A percentile compares a stretch with the other conserved stretches of the same genome.
These are phyloP conservation scores for Lissocephala sabroskyi DNA, from an alignment of 2,888 invertebrate genomes.

Conservation along the genomic window DNA sequence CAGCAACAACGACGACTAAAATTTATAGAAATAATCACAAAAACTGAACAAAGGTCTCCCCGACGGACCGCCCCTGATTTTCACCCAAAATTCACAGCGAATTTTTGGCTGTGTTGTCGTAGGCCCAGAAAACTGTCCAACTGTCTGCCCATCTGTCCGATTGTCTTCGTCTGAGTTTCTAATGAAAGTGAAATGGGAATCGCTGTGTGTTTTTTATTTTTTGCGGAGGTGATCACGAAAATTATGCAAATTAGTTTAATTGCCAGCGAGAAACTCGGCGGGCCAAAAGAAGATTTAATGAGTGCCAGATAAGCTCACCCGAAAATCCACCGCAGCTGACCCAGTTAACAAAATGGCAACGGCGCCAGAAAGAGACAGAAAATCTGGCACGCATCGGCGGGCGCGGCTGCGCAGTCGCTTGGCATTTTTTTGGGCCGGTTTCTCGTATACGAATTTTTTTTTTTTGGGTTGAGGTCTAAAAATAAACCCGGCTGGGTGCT, in stretches of 20 bases:
- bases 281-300: conserved; percentile 1
- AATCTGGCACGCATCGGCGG: no score
- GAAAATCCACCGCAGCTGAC: conserved; percentile 32
- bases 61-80: no score
- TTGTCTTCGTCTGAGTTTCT: conserved; percentile 40
- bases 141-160: no score
- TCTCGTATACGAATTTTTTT: neutral
- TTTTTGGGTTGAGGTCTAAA: conserved; percentile 30
- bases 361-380: conserved; percentile 15
- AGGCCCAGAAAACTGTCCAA: conserved; percentile 32
- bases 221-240: no score
- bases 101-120: conserved; percentile 55
- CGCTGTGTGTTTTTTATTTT: no score
- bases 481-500: conserved; percentile 38
- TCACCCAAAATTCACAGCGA: no score
- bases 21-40: conserved; percentile 6
- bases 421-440: neutral
- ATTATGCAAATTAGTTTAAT: conserved; percentile 67
- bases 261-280: conserved; percentile 53
- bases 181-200: conserved; percentile 65
- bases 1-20: conserved; percentile 20
- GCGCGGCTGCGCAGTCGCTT: neutral
- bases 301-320: neutral
- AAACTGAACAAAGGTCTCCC: conserved; percentile 3
- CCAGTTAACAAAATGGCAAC: conserved; percentile 52